These are phyloP conservation scores for Maniola jurtina DNA, from an alignment of 1,140 invertebrate species.

Conservation along the genomic window DNA sequence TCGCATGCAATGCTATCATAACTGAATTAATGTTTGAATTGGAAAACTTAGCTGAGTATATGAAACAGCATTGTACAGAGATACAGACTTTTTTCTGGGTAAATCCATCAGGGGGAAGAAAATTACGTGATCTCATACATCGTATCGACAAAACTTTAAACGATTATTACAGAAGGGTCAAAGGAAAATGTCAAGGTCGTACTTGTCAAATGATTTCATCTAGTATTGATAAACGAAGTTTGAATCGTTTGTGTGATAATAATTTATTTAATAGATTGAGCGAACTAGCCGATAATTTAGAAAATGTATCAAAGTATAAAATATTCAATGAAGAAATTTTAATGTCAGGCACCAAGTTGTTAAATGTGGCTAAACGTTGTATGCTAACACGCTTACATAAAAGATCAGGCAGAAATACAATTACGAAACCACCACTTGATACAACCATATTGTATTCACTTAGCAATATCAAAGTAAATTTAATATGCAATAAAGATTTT, in stretches of 20 bases:
- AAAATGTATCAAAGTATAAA: constrained; percentile 28
- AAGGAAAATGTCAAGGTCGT: constrained; percentile 54
- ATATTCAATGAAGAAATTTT: constrained; percentile 33
- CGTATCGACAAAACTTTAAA: constrained; percentile 50
- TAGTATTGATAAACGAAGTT: constrained; percentile 44
- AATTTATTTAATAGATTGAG: constrained; percentile 36
- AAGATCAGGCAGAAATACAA: constrained; percentile 19
- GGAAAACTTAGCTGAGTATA: constrained; percentile 56
- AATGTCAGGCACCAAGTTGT: constrained; percentile 29
- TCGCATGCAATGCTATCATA: constrained; percentile 56
- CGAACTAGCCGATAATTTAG: constrained; percentile 37
- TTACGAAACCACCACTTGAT: constrained; percentile 21
- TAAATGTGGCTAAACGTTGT: constrained; percentile 36
- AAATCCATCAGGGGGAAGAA: constrained; percentile 60
- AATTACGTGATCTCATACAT: constrained; percentile 53
- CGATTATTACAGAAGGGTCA: constrained; percentile 58
- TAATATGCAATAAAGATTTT: constrained; percentile 46
- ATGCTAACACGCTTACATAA: constrained; percentile 33
- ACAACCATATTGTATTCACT: constrained; percentile 46
- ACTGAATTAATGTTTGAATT: constrained; percentile 61
- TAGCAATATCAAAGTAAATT: constrained; percentile 59
- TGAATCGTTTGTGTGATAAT: constrained; percentile 12
- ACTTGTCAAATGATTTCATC: constrained; percentile 50
- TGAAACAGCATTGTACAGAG: constrained; percentile 65
- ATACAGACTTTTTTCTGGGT: constrained; percentile 66